Conservation (phyloP, 30 jellyfish, hydroid and myxozoan genomes). For the Sanderia malayensis region DNA sequence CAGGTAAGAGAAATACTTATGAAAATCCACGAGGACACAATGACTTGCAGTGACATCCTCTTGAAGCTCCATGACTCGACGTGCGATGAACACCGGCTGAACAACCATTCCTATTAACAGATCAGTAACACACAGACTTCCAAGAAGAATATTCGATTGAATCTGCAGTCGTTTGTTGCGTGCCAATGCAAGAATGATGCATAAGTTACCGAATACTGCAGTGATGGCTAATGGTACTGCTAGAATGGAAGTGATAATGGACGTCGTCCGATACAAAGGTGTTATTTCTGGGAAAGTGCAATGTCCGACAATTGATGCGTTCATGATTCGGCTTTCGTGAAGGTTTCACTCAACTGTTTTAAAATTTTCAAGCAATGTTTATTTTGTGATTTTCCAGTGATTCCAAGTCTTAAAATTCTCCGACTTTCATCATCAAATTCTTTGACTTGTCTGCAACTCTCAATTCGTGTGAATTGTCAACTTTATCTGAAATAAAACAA, state of each 20-base stretch:
- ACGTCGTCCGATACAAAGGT: conserved; percentile 1
- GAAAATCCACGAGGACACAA: conserved; percentile 34
- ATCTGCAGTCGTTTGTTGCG: conserved; percentile 33
- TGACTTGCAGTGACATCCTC: not conserved
- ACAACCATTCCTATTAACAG: conserved; percentile 50
- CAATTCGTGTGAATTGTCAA: no score
- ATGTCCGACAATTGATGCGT: not conserved
- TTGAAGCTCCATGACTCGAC: conserved; percentile 25
- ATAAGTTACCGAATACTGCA: conserved; percentile 44
- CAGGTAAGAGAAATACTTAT: conserved; percentile 45
- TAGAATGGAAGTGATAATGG: conserved; percentile 24
- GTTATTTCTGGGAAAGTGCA: conserved; percentile 29
- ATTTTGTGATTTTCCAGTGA: no score
- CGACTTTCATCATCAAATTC: no score
- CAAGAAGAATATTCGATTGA: conserved; percentile 45
- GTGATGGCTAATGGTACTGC: conserved; percentile 29
- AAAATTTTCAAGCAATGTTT: no score
- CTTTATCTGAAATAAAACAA: no score
- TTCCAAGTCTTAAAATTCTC: no score
- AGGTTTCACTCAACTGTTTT: no score
- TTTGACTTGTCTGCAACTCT: no score
- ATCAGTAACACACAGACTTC: conserved; percentile 61
- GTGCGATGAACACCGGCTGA: conserved; percentile 60
- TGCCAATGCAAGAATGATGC: conserved; percentile 26
- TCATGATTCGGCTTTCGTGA: not conserved